Evolutionary conservation across 2,888 invertebrate species (phyloP), one percentile per base, ranked within the genome.

Genomic region (Bombylius major): DNA sequence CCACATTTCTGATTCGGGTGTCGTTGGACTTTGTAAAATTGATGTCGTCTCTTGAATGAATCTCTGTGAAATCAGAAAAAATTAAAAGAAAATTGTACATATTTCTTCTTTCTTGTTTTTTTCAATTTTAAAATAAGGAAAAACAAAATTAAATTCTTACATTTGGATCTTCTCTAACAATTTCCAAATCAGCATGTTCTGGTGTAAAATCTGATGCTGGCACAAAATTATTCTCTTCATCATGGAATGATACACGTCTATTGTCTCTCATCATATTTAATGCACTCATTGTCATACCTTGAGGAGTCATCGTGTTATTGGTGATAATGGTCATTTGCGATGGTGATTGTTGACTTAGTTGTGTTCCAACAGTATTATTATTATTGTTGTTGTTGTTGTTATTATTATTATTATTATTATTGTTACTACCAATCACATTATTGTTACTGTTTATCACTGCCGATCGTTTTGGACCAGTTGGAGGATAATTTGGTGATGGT

Each of bases 21-120:
- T 84, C 62, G 82, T 80, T 56, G 87, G 87, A 66, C 86, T 84
- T 66, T 88, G 83, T 68, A 91, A 75, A 79, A 90, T 79, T 64
- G 78, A 82, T 73, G 89, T 87, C 61, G 89, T 87, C 72, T 91
- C 89, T 64, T 84, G 79, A 65, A 87, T 82, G 72, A 88, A 88
- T 66, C 83, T 82, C 87, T 88, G 75, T 6, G 12, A 45, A 11
- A 11, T 11, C 39, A 42, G n/a, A n/a, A 42, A 42, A 36, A 42
- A 42, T 11, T 23, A 23, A 23, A 58, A 57, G 57, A 51, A 54
- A 59, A 57, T 42, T 42, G 45, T 23, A 56, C 11, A 47, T n/a
- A 1, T 45, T 7, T n/a, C 1, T n/a, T 14, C 44, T 23, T 23
- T 23, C 3, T 23, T 23, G 1, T 23, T 23, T 23, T 23, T 23